Conservation (phyloP, 2,797 vertebrate species). For the Sus cebifrons region DNA sequence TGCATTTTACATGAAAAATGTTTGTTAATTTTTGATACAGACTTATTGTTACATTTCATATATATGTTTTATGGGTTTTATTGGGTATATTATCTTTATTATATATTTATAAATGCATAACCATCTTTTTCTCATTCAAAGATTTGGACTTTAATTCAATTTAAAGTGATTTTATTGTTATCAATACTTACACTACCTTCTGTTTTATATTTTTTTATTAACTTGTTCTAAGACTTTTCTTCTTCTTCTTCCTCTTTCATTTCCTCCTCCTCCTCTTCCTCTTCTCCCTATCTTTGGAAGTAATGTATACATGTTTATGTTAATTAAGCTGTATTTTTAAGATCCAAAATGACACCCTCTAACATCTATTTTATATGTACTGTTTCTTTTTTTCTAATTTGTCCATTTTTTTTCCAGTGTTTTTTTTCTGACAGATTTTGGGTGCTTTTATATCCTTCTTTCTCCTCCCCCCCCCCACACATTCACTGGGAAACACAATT, state of each 20-base stretch:
- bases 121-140: neutral
- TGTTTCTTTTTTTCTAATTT: neutral
- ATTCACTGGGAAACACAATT: neutral
- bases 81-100: neutral
- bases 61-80: neutral
- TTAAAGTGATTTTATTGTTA: neutral
- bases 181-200: neutral
- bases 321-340: neutral
- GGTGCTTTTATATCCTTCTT: neutral
- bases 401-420: neutral
- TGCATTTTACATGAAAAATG: accelerated
- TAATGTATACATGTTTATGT: neutral
- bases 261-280: neutral
- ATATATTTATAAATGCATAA: neutral
- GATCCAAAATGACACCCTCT: neutral
- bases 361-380: neutral
- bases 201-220: neutral
- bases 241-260: neutral
- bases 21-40: neutral
- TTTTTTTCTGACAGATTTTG: neutral
- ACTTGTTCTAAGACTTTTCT: accelerated
- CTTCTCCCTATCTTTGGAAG: neutral
- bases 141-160: neutral
- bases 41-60: neutral
- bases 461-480: neutral